These are phyloP conservation scores for Schizotus pectinicornis DNA, from an alignment of 2,888 invertebrate genomes.

Conservation along the genomic window DNA sequence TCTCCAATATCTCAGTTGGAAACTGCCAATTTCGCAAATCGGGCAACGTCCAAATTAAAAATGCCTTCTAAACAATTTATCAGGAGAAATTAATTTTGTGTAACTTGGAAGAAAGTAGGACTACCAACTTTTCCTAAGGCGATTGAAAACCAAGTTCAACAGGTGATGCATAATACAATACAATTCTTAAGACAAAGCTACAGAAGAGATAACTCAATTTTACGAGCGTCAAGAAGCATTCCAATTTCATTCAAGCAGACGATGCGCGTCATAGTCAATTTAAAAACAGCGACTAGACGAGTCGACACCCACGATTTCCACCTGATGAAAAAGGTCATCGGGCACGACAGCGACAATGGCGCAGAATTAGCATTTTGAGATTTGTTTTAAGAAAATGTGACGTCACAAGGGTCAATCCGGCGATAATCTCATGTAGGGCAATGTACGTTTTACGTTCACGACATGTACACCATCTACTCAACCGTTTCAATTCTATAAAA, in stretches of 20 bases:
- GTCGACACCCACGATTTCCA: conserved; percentile 15
- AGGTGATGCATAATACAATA: too few relatives aligned
- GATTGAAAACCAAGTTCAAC: too few relatives aligned
- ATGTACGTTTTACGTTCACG: conserved; percentile 35
- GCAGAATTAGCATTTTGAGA: too few relatives aligned
- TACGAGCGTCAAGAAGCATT: conserved; percentile 6
- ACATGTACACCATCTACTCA: conserved; percentile 32
- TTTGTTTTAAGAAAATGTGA: background rate
- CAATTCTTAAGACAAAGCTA: conserved; percentile 10
- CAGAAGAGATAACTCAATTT: conserved; percentile 15
- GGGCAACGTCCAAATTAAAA: too few relatives aligned
- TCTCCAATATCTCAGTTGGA: too few relatives aligned
- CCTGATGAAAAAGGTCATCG: background rate
- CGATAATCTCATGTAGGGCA: conserved; percentile 35
- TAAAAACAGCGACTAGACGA: conserved; percentile 15
- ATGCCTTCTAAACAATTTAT: too few relatives aligned
- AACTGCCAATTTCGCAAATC: too few relatives aligned
- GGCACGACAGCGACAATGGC: background rate
- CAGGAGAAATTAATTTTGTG: too few relatives aligned
- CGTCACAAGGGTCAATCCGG: conserved; percentile 9
- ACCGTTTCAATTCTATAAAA: conserved; percentile 23
- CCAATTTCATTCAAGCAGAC: conserved; percentile 14
- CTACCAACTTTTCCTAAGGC: too few relatives aligned
- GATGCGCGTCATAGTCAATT: conserved; percentile 11
- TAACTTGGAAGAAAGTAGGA: too few relatives aligned